Percentiles rank a stretch among this genome's conserved stretches.
Evolutionary conservation across 1,140 invertebrate species (phyloP).

Genomic region (Zeugodacus cucurbitae): DNA sequence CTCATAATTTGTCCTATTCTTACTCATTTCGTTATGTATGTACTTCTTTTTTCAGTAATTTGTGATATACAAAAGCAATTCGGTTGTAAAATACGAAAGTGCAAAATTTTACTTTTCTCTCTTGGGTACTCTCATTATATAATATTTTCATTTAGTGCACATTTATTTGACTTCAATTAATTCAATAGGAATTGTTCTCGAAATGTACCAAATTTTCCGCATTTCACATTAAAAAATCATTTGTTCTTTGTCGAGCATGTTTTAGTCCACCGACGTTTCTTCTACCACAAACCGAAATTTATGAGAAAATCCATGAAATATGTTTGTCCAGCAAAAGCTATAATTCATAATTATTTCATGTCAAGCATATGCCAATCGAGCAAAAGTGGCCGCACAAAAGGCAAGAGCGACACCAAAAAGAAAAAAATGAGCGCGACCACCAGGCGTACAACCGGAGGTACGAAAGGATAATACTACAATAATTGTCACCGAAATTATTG

Average conservation of each 20-base stretch:
- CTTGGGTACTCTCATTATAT: too few relatives aligned
- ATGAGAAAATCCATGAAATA: not conserved
- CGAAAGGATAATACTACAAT: constrained; percentile 20
- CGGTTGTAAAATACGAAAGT: too few relatives aligned
- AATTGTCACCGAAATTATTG: constrained; percentile 35
- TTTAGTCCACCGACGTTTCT: not conserved
- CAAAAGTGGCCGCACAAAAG: not conserved
- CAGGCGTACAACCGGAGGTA: not conserved
- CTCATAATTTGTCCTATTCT: too few relatives aligned
- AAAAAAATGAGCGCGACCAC: not conserved
- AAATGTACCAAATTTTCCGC: not conserved
- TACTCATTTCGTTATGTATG: too few relatives aligned
- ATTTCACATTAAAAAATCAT: not conserved
- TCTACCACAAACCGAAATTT: not conserved
- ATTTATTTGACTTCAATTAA: not conserved
- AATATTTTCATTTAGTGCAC: not conserved
- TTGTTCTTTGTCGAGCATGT: not conserved
- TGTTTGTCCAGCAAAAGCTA: constrained; percentile 14
- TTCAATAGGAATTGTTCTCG: not conserved
- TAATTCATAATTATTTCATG: constrained; percentile 34
- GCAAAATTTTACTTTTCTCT: too few relatives aligned
- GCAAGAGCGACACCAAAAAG: not conserved
- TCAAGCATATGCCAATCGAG: constrained; percentile 36
- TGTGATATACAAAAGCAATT: too few relatives aligned
- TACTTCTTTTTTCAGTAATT: too few relatives aligned